Percentiles rank a stretch among this genome's conserved stretches.
These are phyloP conservation scores for Drosophila miranda DNA, from an alignment of 1,140 invertebrate genomes.

Conservation along the genomic window DNA sequence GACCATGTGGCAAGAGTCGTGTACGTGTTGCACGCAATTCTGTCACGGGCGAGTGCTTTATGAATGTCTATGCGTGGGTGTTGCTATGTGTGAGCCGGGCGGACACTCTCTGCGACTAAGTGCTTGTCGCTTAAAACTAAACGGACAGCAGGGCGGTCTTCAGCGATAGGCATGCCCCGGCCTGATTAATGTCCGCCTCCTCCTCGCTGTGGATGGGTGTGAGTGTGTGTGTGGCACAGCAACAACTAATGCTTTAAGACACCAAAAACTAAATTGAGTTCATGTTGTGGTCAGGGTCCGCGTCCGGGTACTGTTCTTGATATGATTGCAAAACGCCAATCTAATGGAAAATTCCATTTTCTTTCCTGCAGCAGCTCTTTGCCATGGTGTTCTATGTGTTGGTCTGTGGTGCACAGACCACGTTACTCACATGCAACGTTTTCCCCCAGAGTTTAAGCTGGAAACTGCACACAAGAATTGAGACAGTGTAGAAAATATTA, in stretches of 20 bases:
- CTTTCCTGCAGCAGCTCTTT: background rate
- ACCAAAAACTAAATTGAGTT: conserved; percentile 61
- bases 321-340: conserved; percentile 67
- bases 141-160: conserved; percentile 16
- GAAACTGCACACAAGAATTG: no score
- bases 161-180: conserved; percentile 11
- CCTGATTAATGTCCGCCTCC: conserved; percentile 45
- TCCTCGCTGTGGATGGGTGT: no score
- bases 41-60: no score
- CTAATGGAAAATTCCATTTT: conserved; percentile 72
- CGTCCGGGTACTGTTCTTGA: conserved; percentile 9
- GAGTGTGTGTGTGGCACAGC: conserved; percentile 6
- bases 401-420: background rate
- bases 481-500: no score
- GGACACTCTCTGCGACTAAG: conserved; percentile 21
- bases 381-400: background rate
- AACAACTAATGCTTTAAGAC: conserved; percentile 38
- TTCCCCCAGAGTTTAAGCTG: no score
- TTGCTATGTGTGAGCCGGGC: background rate
- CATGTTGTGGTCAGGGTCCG: conserved; percentile 26
- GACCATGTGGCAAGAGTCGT: background rate
- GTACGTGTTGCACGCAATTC: conserved; percentile 1
- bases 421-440: no score
- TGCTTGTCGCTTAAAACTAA: conserved; percentile 45
- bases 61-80: no score